A percentile compares a stretch with the other conserved stretches of the same genome.
Evolutionary conservation across 2,888 invertebrate species (phyloP).

Genomic region (Drosophila percnosoma): DNA sequence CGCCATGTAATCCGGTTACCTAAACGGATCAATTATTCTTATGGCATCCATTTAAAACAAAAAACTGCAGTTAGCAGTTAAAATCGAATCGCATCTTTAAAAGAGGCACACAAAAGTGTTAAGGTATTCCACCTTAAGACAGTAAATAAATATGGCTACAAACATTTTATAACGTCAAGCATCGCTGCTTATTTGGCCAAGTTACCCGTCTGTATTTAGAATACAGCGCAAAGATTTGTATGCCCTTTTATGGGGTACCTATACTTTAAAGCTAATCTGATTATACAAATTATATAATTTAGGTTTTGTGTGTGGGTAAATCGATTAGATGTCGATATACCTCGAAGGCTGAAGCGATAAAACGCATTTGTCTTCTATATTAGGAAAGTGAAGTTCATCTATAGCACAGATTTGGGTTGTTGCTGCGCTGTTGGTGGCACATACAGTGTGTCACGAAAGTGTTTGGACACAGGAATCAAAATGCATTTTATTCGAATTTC

Average conservation of each 20-base stretch:
- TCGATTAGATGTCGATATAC: not conserved
- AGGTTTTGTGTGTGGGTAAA: not conserved
- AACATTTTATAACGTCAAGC: conserved; percentile 37
- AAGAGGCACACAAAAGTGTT: not conserved
- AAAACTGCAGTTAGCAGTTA: not conserved
- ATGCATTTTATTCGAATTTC: not conserved
- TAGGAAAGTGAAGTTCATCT: not conserved
- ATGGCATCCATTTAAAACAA: not conserved
- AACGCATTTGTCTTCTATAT: not conserved
- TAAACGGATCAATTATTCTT: not conserved
- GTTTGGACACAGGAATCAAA: not conserved
- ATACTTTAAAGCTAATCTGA: not conserved
- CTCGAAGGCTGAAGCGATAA: not conserved
- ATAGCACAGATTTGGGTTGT: not conserved
- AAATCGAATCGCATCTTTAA: not conserved
- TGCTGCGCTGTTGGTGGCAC: not conserved
- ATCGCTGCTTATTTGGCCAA: conserved; percentile 21
- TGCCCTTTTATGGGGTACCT: not conserved
- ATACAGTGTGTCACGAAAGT: not conserved
- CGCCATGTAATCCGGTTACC: not conserved
- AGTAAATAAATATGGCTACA: conserved; percentile 19
- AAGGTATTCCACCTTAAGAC: conserved; percentile 5
- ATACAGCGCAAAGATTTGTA: not conserved
- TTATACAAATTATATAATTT: not conserved
- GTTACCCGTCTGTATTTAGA: not conserved